Evolutionary conservation across 2,888 invertebrate species (phyloP).

Genomic region (Brachycybe producta): DNA sequence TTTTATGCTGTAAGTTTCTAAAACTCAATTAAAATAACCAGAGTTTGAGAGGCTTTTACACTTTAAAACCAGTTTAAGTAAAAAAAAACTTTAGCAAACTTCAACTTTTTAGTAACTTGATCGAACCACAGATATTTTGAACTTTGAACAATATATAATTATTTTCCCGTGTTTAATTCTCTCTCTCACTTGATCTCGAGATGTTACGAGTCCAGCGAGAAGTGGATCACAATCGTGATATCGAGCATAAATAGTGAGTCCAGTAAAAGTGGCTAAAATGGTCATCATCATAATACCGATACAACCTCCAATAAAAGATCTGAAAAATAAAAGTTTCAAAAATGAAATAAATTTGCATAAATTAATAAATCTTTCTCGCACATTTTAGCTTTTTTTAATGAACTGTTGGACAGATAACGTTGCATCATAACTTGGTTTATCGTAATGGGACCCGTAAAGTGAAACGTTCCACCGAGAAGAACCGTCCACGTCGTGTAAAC

Average conservation of each 20-base stretch:
- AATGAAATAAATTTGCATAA: not conserved
- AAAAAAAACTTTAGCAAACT: no score
- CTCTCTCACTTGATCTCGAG: conserved; percentile 13
- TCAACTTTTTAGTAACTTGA: no score
- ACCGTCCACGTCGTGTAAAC: conserved; percentile 11
- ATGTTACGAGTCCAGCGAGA: conserved; percentile 4
- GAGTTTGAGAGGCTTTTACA: no score
- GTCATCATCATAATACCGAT: not conserved
- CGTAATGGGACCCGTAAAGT: not conserved
- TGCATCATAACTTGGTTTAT: conserved; percentile 14
- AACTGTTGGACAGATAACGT: conserved; percentile 8
- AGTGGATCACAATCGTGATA: conserved; percentile 13
- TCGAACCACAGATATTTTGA: no score
- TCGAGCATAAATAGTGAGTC: conserved; percentile 17
- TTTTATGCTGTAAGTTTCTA: no score
- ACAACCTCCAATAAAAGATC: conserved; percentile 1
- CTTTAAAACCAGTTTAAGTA: no score
- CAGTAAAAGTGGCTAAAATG: not conserved
- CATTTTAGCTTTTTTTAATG: conserved; percentile 12
- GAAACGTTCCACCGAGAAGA: not conserved
- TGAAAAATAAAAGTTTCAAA: not conserved
- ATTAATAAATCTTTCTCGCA: not conserved
- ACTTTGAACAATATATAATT: not conserved
- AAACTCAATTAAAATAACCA: no score
- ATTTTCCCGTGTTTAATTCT: not conserved